Base-by-base conservation (phyloP, 2,797 vertebrate species). In the Sardinella longiceps region DNA sequence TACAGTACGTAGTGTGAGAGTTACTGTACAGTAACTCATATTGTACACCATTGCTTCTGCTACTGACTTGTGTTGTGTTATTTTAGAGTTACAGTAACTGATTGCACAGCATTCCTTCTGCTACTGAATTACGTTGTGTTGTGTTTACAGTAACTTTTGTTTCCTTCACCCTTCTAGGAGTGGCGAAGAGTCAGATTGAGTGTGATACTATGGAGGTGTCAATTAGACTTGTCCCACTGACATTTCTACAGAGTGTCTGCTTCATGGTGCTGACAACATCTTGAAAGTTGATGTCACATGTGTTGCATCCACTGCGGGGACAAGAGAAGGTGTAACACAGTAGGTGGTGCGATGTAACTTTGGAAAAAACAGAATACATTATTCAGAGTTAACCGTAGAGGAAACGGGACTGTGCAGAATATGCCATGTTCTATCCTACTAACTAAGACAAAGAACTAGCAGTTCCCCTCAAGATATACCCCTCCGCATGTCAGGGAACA, bases 391-490 rank as follows among this genome's bases (percentile, higher is more conserved):
- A 60, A 60, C 56, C 25, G 51, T 10, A 9, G 7, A 10, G 23
- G 56, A 60, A n/a, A 63, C 15, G 25, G 18, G 20, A 6, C 37
- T 43, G 70, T 1, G 18, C 33, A 23, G 37, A 39, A 23, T 43
- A 43, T 77, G 33, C 33, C 70, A 77, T 43, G 70, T 77, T 77
- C 70, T 43, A 39, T 77, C 18, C 70, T 37, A 77, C 37, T 77
- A 77, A 77, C 70, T 18, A 43, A 43, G 18, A 77, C 23, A 43
- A 39, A 77, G 70, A 77, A 77, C 18, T 77, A 23, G 70, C 37
- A 77, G 43, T 43, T 7, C 70, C 70, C 70, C 70, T 23, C 70
- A 33, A 77, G 70, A 77, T 43, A 77, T 39, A 77, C 33, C 28
- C 28, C 63, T 30, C 33, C 18, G 0, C 37, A 23, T 18, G 20